Evolutionary conservation across 2,113 vertebrate species (phyloP).

Genomic region (Elaphurus davidianus): DNA sequence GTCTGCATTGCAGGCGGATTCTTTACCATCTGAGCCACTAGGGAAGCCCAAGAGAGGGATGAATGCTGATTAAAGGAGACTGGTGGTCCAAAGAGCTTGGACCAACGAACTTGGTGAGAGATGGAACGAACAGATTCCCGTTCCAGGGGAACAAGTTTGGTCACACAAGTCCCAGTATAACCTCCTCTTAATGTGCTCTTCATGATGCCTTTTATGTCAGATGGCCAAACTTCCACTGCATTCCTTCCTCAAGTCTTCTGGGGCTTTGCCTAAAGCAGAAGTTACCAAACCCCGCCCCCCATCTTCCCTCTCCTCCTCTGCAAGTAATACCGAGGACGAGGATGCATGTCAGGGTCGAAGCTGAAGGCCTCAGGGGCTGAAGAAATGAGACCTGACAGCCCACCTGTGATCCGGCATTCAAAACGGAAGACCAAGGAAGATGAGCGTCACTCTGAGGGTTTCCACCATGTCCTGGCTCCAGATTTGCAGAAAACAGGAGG

Average conservation of each 20-base stretch:
- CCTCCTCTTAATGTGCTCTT: not conserved
- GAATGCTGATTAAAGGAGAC: not conserved
- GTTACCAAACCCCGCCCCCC: not conserved
- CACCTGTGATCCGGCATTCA: not conserved
- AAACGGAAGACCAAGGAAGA: fast-evolving
- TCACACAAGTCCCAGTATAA: not conserved
- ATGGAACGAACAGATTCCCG: not conserved
- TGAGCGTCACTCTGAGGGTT: not conserved
- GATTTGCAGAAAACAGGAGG: not conserved
- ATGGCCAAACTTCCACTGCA: fast-evolving
- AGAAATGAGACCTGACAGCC: not conserved
- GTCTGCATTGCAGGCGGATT: not conserved
- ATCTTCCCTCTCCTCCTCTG: not conserved
- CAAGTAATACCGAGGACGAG: not conserved
- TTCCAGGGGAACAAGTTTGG: not conserved
- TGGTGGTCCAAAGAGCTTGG: not conserved
- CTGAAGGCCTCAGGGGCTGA: not conserved
- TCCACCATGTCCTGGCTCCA: too few relatives aligned
- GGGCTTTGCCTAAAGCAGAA: not conserved
- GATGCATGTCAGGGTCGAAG: not conserved
- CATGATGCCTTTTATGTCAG: too few relatives aligned
- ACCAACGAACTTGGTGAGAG: fast-evolving
- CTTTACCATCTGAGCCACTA: not conserved
- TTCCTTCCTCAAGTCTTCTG: not conserved
- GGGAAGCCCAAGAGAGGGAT: not conserved